These are phyloP conservation scores for Aspidiotus destructor DNA, from an alignment of 2,888 invertebrate species.

Conservation along the genomic window DNA sequence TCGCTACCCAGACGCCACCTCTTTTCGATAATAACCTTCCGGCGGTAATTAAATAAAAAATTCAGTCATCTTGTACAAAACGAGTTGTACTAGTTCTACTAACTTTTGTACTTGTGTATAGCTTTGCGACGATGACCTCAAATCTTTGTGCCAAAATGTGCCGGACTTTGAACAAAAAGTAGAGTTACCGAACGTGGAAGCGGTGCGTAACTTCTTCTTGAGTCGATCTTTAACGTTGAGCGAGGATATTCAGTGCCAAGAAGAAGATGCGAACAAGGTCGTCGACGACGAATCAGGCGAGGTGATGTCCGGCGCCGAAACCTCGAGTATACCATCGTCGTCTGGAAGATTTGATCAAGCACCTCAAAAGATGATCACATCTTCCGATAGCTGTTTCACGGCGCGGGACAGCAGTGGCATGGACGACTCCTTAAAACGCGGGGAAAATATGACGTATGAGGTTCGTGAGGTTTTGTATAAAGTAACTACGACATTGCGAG, in stretches of 20 bases:
- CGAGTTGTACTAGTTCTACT: background rate
- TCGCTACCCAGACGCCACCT: conserved; percentile 68
- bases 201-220: conserved; percentile 24
- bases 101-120: conserved; percentile 36
- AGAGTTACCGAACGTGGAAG: conserved; percentile 41
- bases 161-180: conserved; percentile 46
- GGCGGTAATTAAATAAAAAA: conserved; percentile 44
- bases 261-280: background rate
- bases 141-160: conserved; percentile 53
- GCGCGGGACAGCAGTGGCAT: background rate
- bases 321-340: background rate
- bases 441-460: conserved; percentile 12
- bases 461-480: background rate
- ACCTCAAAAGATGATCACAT: conserved; percentile 11
- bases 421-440: background rate
- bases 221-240: conserved; percentile 25
- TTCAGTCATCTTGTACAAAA: background rate
- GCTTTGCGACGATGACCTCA: conserved; percentile 50
- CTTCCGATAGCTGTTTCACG: conserved; percentile 7
- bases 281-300: conserved; percentile 15
- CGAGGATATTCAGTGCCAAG: conserved; percentile 1
- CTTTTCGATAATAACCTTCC: conserved; percentile 66
- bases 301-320: conserved; percentile 1
- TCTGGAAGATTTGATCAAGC: background rate
- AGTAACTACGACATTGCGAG: background rate